Evolutionary conservation across 2,113 vertebrate genomes (phyloP).

Genomic region (Strigops habroptila): DNA sequence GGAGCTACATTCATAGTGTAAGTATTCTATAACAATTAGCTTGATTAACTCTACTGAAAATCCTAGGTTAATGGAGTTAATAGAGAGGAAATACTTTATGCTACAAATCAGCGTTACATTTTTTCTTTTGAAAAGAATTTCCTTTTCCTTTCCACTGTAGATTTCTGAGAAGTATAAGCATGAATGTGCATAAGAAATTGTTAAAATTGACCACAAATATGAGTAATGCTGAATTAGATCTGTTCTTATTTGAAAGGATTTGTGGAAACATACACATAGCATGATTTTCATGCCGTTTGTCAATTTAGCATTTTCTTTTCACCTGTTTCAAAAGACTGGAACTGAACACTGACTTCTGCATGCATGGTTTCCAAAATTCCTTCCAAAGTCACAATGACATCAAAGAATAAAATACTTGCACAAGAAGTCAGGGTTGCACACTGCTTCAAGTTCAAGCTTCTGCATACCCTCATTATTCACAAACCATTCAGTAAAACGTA

Average conservation of each 20-base stretch:
- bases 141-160: not conserved
- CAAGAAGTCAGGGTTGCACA: not conserved
- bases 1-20: not conserved
- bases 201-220: not conserved
- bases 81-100: not conserved
- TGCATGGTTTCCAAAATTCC: not conserved
- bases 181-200: not conserved
- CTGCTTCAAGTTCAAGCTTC: not conserved
- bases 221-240: not conserved
- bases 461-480: not conserved
- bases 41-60: not conserved
- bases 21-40: not conserved
- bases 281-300: not conserved
- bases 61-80: not conserved
- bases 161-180: not conserved
- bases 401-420: not conserved
- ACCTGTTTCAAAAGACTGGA: not conserved
- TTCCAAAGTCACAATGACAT: not conserved
- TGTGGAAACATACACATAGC: not conserved
- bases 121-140: not conserved
- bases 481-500: not conserved
- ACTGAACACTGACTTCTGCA: not conserved
- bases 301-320: not conserved
- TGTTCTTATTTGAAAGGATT: not conserved
- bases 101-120: not conserved